phyloP scores from a whole-genome alignment of 2,888 invertebrate species.

The Rutpela maculata region DNA sequence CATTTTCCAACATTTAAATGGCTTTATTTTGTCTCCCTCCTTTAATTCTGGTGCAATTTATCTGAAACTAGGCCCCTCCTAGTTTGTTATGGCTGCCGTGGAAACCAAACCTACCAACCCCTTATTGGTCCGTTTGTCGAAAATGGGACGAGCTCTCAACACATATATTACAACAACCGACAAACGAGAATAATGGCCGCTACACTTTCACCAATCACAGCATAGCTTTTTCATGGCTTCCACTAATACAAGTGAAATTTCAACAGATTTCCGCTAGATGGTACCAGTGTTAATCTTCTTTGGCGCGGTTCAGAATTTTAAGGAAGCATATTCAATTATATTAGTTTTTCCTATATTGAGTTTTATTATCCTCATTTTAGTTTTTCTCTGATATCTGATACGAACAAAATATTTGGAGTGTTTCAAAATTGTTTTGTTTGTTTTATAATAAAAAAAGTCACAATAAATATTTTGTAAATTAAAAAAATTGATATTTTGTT shows the following conservation, averaged over 20 bases:
- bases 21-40: constrained; percentile 41
- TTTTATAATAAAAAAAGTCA: too few species aligned
- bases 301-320: constrained; percentile 40
- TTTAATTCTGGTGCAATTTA: constrained; percentile 54
- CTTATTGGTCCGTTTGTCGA: constrained; percentile 66
- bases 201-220: constrained; percentile 72
- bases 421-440: not conserved
- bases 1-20: constrained; percentile 54
- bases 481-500: too few species aligned
- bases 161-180: constrained; percentile 69
- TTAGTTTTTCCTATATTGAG: not conserved
- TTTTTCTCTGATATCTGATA: not conserved
- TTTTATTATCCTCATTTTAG: not conserved
- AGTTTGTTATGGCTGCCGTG: constrained; percentile 70
- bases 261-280: constrained; percentile 62
- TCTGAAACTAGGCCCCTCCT: constrained; percentile 66
- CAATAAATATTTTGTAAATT: too few species aligned
- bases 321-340: constrained; percentile 1
- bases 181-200: constrained; percentile 76
- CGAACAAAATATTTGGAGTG: not conserved
- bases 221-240: constrained; percentile 62
- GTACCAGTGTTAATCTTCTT: constrained; percentile 54
- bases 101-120: constrained; percentile 56
- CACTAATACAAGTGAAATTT: constrained; percentile 51
- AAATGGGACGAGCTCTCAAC: constrained; percentile 66